Percentiles rank a stretch among this genome's conserved stretches.
Evolutionary conservation across 2,113 vertebrate species (phyloP).

Genomic region (Nestor notabilis): DNA sequence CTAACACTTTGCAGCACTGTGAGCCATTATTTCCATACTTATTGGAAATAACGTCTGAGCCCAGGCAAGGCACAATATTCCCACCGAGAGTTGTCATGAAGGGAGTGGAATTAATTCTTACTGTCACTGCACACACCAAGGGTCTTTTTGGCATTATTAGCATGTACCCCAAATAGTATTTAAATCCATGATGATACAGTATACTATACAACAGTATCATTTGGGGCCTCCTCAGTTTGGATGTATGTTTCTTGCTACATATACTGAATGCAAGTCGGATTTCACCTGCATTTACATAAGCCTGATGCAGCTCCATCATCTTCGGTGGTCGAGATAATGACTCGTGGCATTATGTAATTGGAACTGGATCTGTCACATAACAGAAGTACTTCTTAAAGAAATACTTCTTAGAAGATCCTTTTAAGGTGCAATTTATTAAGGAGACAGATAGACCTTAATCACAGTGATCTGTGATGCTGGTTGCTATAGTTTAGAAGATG

Average conservation of each 20-base stretch:
- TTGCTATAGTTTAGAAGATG: neutral
- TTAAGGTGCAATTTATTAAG: neutral
- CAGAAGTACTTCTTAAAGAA: neutral
- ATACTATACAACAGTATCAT: neutral
- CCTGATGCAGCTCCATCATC: neutral
- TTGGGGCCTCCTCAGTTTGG: neutral
- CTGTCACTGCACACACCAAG: neutral
- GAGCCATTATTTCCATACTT: conserved; percentile 78
- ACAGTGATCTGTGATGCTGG: neutral
- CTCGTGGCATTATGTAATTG: neutral
- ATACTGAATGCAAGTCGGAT: fast-evolving
- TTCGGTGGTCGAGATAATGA: neutral
- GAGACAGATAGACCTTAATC: neutral
- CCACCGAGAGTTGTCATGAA: conserved; percentile 37
- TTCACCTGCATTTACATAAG: neutral
- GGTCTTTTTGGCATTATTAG: conserved; percentile 9
- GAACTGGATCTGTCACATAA: neutral
- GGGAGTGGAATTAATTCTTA: conserved; percentile 61
- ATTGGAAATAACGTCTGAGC: conserved; percentile 71
- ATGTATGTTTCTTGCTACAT: neutral
- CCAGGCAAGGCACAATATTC: conserved; percentile 58
- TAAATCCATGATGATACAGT: neutral
- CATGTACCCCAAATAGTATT: conserved; percentile 6
- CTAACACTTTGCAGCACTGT: conserved; percentile 29
- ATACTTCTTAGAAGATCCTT: too few relatives aligned